phyloP scores from a whole-genome alignment of 2,888 invertebrate genomes.

The Papilio demoleus region DNA sequence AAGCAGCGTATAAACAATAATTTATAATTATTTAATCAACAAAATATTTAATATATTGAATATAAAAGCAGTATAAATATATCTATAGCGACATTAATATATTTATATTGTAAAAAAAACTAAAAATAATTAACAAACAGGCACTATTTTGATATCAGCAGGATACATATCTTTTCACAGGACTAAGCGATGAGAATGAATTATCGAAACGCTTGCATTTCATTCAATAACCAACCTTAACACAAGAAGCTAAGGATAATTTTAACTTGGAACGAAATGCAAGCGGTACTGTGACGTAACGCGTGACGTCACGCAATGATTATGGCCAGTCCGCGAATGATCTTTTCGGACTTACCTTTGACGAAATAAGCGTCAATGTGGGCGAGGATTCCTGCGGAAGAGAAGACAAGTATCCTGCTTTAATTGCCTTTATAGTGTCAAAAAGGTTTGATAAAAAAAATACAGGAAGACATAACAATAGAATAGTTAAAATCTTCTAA shows the following conservation, averaged over 20 bases:
- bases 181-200: slow-evolving; percentile 59
- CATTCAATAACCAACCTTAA: slow-evolving; percentile 12
- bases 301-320: slow-evolving; percentile 29
- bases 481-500: not conserved
- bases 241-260: not conserved
- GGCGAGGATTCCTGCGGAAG: slow-evolving; percentile 90
- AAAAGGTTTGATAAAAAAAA: slow-evolving; percentile 8
- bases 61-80: not conserved
- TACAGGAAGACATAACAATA: not conserved
- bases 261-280: slow-evolving; percentile 22
- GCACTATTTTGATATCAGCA: slow-evolving; percentile 51
- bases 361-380: slow-evolving; percentile 90
- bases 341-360: slow-evolving; percentile 86
- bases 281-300: slow-evolving; percentile 21
- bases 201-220: slow-evolving; percentile 46
- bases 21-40: not conserved
- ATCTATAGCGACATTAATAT: not conserved
- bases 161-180: slow-evolving; percentile 63
- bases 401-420: slow-evolving; percentile 78
- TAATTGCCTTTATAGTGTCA: slow-evolving; percentile 58
- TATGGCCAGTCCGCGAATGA: slow-evolving; percentile 42
- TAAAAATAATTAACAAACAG: slow-evolving; percentile 34
- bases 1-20: not conserved
- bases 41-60: not conserved
- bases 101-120: not conserved